Conservation (phyloP, 2,113 vertebrate species). For the Saguinus midas region DNA sequence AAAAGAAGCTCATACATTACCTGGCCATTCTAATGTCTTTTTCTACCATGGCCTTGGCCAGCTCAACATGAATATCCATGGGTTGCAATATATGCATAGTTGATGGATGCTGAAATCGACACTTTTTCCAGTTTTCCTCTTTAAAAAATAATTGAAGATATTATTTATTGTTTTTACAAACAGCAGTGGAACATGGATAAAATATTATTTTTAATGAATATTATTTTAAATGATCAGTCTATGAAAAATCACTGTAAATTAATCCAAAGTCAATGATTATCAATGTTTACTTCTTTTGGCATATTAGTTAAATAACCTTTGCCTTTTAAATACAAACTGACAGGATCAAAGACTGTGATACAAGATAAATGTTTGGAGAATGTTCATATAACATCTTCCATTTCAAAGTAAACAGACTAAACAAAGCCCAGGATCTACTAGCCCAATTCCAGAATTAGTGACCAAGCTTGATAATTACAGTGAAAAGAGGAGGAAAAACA, state of each 20-base stretch:
- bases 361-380: background rate
- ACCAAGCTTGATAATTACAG: background rate
- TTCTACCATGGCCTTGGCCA: constrained; percentile 96
- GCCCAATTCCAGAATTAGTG: background rate
- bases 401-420: background rate
- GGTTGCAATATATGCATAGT: constrained; percentile 93
- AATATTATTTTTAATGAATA: background rate
- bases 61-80: constrained; percentile 92
- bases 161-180: background rate
- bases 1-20: constrained; percentile 79
- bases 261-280: background rate
- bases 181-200: no score
- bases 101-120: constrained; percentile 88
- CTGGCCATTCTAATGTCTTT: constrained; percentile 94
- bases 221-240: background rate
- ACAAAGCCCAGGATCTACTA: background rate
- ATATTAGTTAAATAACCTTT: background rate
- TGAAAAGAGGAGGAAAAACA: background rate
- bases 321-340: background rate
- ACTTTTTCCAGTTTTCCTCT: constrained; percentile 93
- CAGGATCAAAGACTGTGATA: background rate
- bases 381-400: background rate
- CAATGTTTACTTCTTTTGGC: constrained; percentile 10
- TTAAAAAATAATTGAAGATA: constrained; percentile 45
- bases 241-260: background rate